Evolutionary conservation across 2,888 invertebrate species (phyloP).

Genomic region (Polydrusus tereticollis): DNA sequence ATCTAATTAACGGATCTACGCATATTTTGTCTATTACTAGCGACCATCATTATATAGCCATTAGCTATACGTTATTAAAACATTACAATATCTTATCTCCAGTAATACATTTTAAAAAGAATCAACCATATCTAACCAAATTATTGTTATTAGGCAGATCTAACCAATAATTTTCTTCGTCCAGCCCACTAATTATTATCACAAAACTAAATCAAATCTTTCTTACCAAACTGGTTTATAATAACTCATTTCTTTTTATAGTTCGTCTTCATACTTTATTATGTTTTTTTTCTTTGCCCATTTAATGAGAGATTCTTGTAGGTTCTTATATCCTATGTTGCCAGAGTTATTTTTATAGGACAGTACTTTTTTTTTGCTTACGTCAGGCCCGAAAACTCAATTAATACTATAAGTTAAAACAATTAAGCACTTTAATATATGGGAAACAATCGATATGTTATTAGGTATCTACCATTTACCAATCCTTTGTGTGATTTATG

Average conservation of each 20-base stretch:
- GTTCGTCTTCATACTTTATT: conserved; percentile 6
- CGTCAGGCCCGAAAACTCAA: too few species aligned
- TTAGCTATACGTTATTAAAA: conserved; percentile 3
- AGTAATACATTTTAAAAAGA: conserved; percentile 16
- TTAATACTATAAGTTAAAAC: too few species aligned
- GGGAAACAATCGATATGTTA: too few species aligned
- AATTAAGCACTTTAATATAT: too few species aligned
- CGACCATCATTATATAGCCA: conserved; percentile 4
- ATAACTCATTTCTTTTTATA: conserved; percentile 32
- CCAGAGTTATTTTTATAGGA: background rate
- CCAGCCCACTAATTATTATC: conserved; percentile 26
- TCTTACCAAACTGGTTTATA: conserved; percentile 19
- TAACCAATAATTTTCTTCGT: conserved; percentile 25
- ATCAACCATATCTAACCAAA: conserved; percentile 26
- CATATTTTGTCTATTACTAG: background rate
- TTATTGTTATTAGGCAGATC: conserved; percentile 25
- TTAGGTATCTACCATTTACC: too few species aligned
- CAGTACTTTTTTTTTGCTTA: background rate
- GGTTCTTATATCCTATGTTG: conserved; percentile 3
- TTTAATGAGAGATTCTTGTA: conserved; percentile 20
- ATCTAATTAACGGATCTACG: background rate
- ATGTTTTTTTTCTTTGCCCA: conserved; percentile 20
- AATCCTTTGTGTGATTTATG: too few species aligned
- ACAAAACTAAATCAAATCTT: conserved; percentile 20
- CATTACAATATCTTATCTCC: conserved; percentile 3